These are phyloP conservation scores for Nettapus auritus DNA, from an alignment of 2,113 vertebrate species.

Conservation along the genomic window DNA sequence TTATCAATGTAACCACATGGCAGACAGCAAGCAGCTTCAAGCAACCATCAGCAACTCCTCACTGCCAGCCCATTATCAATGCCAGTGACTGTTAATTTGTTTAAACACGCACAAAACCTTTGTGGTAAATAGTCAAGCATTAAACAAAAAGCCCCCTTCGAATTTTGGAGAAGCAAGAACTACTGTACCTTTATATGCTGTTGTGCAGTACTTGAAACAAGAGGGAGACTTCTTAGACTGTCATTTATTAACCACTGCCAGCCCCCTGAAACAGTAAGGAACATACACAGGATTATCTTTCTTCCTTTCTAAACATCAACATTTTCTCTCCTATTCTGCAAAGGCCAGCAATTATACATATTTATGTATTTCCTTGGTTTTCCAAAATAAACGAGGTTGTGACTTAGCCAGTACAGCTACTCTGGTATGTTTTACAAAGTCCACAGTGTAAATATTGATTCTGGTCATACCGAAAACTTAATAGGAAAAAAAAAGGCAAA, in stretches of 20 bases:
- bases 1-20: accelerated
- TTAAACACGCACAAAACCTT: accelerated
- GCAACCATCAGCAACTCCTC: accelerated
- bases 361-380: background rate
- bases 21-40: background rate
- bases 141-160: background rate
- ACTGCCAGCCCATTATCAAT: background rate
- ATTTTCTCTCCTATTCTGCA: background rate
- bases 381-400: background rate
- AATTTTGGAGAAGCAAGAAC: background rate
- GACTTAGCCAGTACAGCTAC: background rate
- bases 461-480: background rate
- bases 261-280: constrained; percentile 71
- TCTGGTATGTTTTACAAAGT: background rate
- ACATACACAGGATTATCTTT: background rate
- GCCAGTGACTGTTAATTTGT: background rate
- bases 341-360: accelerated
- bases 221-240: constrained; percentile 85
- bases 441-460: accelerated
- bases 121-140: background rate
- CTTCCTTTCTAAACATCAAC: background rate
- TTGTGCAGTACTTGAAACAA: constrained; percentile 76
- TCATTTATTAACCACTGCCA: constrained; percentile 94
- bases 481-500: background rate
- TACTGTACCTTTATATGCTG: constrained; percentile 83